Evolutionary conservation across 53 echinoderm and acorn worm genomes (phyloP), one percentile per base, ranked within the genome.

Genomic region (Antedon mediterranea): DNA sequence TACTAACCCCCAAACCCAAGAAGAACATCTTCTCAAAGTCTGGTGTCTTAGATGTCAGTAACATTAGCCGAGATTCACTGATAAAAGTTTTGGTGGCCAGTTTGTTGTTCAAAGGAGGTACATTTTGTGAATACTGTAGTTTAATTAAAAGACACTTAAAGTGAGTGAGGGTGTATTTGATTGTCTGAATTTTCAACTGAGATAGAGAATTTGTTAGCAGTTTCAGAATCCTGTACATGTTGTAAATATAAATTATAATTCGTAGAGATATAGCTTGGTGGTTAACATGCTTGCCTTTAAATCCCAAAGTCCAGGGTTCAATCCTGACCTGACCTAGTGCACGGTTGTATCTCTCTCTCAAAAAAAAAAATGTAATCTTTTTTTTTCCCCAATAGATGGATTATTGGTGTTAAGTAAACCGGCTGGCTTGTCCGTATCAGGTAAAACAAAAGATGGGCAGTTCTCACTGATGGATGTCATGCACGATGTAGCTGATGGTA

Each of bases 401-500:
- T 71, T 90, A 28, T 43, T 90, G 57, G 82, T 76, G 30, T 28
- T 90, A 18, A 85, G 74, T 82, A 90, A 90, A 43, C 90, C 90
- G 74, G 78, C 87, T 32, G 85, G 87, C 23, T 31, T 90, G 18
- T 73, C 76, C 31, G 80, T 90, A 18, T 74, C 84, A 14, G 84
- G 75, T 34, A 74, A 30, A 43, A 28, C 0, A 20, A 71, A 30
- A 9, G 44, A 72, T 72, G 77, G 57, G 11, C 20, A 18, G 57
- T 26, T 18, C 2, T 11, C 57, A 57, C 23, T 57, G 57, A 57
- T 18, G 7, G 57, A 57, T 57, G 57, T 57, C 9, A 3, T 8
- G 57, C 15, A 26, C 3, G 57, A 57, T 57, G 57, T 57, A 15
- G 57, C 57, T 11, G 57, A 57, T 6, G 3, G 57, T 57, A 26